Base-by-base conservation (phyloP, 37 sponge, comb jelly and placozoan genomes). In the Lycopodina hypogea region DNA sequence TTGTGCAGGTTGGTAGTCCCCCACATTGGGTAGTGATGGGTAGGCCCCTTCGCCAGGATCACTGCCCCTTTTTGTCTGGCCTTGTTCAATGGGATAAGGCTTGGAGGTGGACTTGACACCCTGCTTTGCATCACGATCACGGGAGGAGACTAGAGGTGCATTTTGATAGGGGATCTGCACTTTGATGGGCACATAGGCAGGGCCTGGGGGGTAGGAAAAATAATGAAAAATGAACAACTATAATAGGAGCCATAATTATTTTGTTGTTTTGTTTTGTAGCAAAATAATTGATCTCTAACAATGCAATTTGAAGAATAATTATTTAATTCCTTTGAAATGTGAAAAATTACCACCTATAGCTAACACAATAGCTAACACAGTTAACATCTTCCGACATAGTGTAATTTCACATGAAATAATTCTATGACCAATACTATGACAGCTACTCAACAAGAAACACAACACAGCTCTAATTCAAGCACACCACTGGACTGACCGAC, bases 401-500 rank as follows among this genome's bases (percentile, higher is more conserved):
- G n/a, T n/a, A n/a, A n/a, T n/a, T n/a, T n/a, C n/a, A n/a, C n/a
- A n/a, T n/a, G n/a, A n/a, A n/a, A n/a, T n/a, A n/a, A n/a, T n/a
- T n/a, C n/a, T n/a, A n/a, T n/a, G n/a, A n/a, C n/a, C n/a, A n/a
- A n/a, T n/a, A n/a, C n/a, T n/a, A n/a, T n/a, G n/a, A n/a, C n/a
- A n/a, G n/a, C n/a, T n/a, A n/a, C n/a, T n/a, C n/a, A n/a, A n/a
- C n/a, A n/a, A n/a, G n/a, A n/a, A n/a, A n/a, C n/a, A n/a, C n/a
- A n/a, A n/a, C n/a, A 71, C 8, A 71, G n/a, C 19, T 48, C 72
- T 11, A 50, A 71, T 45, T 50, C 3, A 19, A 71, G 61, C 61
- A 11, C 61, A n/a, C n/a, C n/a, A n/a, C n/a, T n/a, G n/a, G n/a
- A 86, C 93, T 59, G 38, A 92, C 98, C 98, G 35, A 98, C 36